Base-by-base conservation (phyloP, 2,888 invertebrate species). In the Oxyscelio sp. region DNA sequence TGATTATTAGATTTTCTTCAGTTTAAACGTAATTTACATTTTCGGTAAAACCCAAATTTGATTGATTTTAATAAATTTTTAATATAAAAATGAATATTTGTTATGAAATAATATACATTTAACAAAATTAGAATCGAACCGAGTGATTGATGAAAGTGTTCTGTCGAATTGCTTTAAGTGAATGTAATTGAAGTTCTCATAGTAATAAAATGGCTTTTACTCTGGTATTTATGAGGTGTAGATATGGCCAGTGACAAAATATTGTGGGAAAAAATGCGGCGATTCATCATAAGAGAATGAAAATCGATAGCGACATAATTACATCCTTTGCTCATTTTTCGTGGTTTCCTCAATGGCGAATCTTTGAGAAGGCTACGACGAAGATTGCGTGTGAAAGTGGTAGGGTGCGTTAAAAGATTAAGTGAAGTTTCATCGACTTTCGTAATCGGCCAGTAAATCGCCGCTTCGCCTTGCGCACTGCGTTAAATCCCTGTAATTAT, bases 401-500 rank as follows among this genome's bases (percentile, higher is more conserved):
- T 66, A 54, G 45, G 59, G 78, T 78, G 78, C 78, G 66, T 80
- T 65, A 56, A 38, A 84, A 84, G 77, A 84, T 85, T 81, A 85
- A 81, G 78, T 63, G 78, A 78, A 85, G 81, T 85, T 85, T 85
- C 81, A 85, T 85, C 78, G 78, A 85, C 85, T 85, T 81, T 73
- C 52, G 73, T 80, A 85, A 87, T 88, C 83, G 74, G 61, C 73
- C 58, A 40, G 61, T 85, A 89, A 86, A 88, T 88, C 83, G 83
- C 40, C 22, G 58, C 65, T 52, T 56, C 65, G 70, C 68, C 73
- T 84, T 65, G 65, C 40, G 45, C 24, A 48, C 48, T 48, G 61
- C 78, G 70, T 71, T 82, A 87, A 89, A 82, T 86, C 77, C 74
- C 52, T 58, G 79, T 86, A 88, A 90, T 90, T 89, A 87, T 83